Conservation (phyloP, 2,888 invertebrate genomes). For the Endotricha flammealis region DNA sequence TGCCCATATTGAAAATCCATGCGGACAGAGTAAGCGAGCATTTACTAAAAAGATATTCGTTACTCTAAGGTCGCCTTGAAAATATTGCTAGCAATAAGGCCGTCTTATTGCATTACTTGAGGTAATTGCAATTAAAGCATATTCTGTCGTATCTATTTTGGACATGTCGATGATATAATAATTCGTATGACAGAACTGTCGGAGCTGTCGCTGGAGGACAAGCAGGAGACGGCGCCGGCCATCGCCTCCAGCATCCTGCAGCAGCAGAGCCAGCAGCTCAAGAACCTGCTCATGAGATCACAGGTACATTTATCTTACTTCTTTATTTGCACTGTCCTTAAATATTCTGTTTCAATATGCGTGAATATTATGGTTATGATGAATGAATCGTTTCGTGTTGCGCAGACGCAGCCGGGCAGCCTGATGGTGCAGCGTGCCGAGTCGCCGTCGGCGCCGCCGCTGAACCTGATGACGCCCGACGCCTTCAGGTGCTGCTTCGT, state of each 20-base stretch:
- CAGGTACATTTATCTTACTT: slow-evolving; percentile 39
- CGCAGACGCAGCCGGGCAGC: slow-evolving; percentile 56
- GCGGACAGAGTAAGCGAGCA: too few species aligned
- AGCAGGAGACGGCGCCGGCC: slow-evolving; percentile 30
- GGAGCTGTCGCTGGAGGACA: slow-evolving; percentile 41
- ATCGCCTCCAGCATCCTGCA: slow-evolving; percentile 59
- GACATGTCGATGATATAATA: too few species aligned
- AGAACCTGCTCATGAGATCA: slow-evolving; percentile 63
- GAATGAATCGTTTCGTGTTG: not conserved
- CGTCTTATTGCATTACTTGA: too few species aligned
- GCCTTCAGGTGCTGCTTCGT: slow-evolving; percentile 88
- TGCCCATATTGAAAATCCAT: too few species aligned
- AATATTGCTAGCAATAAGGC: too few species aligned
- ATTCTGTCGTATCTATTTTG: too few species aligned
- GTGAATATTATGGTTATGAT: too few species aligned
- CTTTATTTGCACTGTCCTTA: too few species aligned
- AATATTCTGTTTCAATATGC: too few species aligned
- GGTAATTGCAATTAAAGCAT: too few species aligned
- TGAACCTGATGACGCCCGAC: slow-evolving; percentile 92
- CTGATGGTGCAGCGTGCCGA: slow-evolving; percentile 53
- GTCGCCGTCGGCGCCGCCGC: slow-evolving; percentile 53
- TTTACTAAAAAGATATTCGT: too few species aligned
- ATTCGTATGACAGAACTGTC: slow-evolving; percentile 33
- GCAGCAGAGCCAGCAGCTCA: slow-evolving; percentile 71
- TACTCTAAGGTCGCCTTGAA: too few species aligned